Evolutionary conservation across 1,140 invertebrate genomes (phyloP), one percentile per base, ranked within the genome.

Genomic region (Drosophila ercepeae): DNA sequence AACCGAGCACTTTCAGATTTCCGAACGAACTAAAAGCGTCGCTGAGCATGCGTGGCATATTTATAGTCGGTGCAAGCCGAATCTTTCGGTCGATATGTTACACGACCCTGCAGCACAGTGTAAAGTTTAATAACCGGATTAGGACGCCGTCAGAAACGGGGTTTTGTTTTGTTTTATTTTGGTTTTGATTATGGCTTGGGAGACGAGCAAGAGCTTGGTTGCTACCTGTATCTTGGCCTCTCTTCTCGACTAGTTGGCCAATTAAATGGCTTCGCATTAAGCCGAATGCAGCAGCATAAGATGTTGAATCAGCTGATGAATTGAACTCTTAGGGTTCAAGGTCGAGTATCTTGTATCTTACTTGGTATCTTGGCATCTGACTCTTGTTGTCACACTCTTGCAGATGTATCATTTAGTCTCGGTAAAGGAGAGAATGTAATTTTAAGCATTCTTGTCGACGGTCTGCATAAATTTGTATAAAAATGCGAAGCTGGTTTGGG

Each of bases 91-190:
- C 29, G 44, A 59, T 21, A 77, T 61, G 41, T 82, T 82, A 70
- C 77, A 71, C 63, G 60, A 59, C 44, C 71, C 13, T 64, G 52
- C 42, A 19, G 63, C 34, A 16, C 29, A 70, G 74, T 88, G 82
- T 86, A 88, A 77, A 68, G 82, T 88, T 88, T 88, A 82, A 88
- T 78, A 88, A 88, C 82, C 82, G 82, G 82, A 88, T 88, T 88
- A 88, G 52, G 73, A 55, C 52, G 64, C 29, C 14, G 46, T 29
- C 45, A 19, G 14, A 59, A 76, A 74, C 70, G 53, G 59, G 75
- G 64, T 49, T 72, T 57, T 27, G 13, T 55, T 45, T 45, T 39
- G 36, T 39, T 39, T 39, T 39, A 49, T 67, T 68, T 65, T 49
- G 25, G 29, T 48, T 39, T n/a, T n/a, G n/a, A n/a, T n/a, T n/a